Base-by-base conservation (phyloP, 2,888 invertebrate genomes). In the Dromius quadrimaculatus region DNA sequence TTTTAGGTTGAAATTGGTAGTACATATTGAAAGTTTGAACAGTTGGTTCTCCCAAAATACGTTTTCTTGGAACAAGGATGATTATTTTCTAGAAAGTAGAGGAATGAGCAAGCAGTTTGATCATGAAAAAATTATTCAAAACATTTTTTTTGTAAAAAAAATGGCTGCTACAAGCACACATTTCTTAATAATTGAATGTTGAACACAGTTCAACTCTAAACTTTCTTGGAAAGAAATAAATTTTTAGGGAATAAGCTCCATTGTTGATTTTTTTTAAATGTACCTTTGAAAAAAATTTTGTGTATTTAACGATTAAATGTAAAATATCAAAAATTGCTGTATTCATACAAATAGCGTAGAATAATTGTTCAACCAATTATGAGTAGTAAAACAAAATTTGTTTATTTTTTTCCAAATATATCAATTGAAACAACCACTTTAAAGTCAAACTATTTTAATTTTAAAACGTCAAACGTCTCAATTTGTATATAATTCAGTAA, bases 221-320 rank as follows among this genome's bases (percentile, higher is more conserved):
- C 28, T 47, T 47, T 54, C 50, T 54, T 54, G 11, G 28, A 54
- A 54, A 54, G 50, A 54, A 54, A 15, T 15, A 54, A 54, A 54
- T 8, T 13, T 22, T 5, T 54, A 54, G 23, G 8, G 0, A 15
- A 11, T 54, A 54, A 54, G 50, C 50, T 15, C 2, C 28, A 11
- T 28, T 54, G 50, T 54, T 54, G 11, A 0, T 41, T n/a, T 13
- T 15, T 54, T 23, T 54, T 54, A 28, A 28, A 11, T 54, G 50
- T 54, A 54, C 8, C 28, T 54, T 54, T 54, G 28, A 15, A 28
- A 23, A 23, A 20, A 23, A 54, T 15, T 15, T 54, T 54, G 50
- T 54, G 50, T 54, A 54, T 54, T 54, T 28, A 54, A 54, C 50
- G 28, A 54, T 54, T 54, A 54, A 54, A 17, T 54, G 50, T 54